These are phyloP conservation scores for Procambarus clarkii DNA, from an alignment of 1,140 invertebrate species.

Conservation along the genomic window DNA sequence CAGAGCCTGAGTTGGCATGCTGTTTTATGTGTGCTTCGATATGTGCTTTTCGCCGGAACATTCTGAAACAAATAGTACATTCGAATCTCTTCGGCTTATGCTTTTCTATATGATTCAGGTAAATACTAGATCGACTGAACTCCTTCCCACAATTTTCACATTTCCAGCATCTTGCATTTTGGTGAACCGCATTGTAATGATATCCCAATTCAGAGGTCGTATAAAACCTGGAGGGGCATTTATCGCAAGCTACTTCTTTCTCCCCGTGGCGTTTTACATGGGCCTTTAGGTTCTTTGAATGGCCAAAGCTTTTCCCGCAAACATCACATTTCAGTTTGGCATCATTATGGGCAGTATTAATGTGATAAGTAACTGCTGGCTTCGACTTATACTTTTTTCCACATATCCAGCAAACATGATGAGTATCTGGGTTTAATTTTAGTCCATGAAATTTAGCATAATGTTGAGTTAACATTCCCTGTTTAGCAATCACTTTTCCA, in stretches of 20 bases:
- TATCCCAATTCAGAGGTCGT: slow-evolving; percentile 51
- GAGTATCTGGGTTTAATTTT: slow-evolving; percentile 30
- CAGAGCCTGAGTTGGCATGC: background rate
- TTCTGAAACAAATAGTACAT: slow-evolving; percentile 36
- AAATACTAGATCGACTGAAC: slow-evolving; percentile 45
- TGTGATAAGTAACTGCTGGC: slow-evolving; percentile 48
- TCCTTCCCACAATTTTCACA: slow-evolving; percentile 43
- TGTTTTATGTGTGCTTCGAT: slow-evolving; percentile 46
- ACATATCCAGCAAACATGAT: slow-evolving; percentile 44
- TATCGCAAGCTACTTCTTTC: slow-evolving; percentile 44
- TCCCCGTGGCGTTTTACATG: slow-evolving; percentile 49
- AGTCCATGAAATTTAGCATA: slow-evolving; percentile 49
- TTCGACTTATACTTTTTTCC: slow-evolving; percentile 44
- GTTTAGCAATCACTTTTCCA: slow-evolving; percentile 36
- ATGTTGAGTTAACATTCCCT: slow-evolving; percentile 42
- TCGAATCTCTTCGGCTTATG: slow-evolving; percentile 39
- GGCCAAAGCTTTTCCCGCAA: slow-evolving; percentile 29
- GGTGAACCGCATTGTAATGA: slow-evolving; percentile 39
- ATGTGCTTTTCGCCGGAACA: slow-evolving; percentile 44
- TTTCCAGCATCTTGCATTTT: slow-evolving; percentile 51
- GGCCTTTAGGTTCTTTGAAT: slow-evolving; percentile 38
- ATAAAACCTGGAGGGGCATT: slow-evolving; percentile 38
- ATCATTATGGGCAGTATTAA: slow-evolving; percentile 30
- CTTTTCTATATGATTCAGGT: slow-evolving; percentile 37
- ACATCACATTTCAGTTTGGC: slow-evolving; percentile 20